phyloP scores from a whole-genome alignment of 2,888 invertebrate genomes.

The Hypsopygia costalis region DNA sequence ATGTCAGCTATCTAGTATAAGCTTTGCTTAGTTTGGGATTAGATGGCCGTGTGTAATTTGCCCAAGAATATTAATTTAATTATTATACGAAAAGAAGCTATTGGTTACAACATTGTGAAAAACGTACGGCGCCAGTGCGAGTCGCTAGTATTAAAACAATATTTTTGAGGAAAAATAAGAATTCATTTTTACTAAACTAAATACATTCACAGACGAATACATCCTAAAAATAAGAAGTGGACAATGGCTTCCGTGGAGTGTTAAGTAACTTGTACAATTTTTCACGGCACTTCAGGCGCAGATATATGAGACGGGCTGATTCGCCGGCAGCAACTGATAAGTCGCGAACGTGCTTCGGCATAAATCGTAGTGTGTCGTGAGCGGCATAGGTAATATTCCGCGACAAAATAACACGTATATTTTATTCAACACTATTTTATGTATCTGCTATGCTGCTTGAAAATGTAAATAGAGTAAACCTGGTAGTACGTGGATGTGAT shows the following conservation, averaged over 20 bases:
- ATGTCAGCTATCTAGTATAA: no score
- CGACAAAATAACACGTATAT: neutral
- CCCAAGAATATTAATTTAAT: no score
- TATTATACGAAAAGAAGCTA: no score
- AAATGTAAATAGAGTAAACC: neutral
- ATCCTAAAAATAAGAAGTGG: neutral
- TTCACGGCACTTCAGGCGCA: slow-evolving; percentile 23
- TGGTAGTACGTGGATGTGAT: neutral
- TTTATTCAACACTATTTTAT: neutral
- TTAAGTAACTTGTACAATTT: slow-evolving; percentile 18
- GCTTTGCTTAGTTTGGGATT: no score
- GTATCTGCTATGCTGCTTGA: neutral
- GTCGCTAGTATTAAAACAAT: no score
- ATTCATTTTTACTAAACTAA: no score
- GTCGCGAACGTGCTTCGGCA: slow-evolving; percentile 51
- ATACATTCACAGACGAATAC: no score
- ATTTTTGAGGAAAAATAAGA: no score
- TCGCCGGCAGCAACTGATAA: slow-evolving; percentile 50
- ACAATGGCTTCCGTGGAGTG: neutral
- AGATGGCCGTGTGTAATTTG: no score
- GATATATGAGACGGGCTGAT: slow-evolving; percentile 34
- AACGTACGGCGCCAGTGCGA: no score
- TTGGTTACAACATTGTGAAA: no score
- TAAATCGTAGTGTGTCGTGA: slow-evolving; percentile 49
- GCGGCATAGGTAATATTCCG: slow-evolving; percentile 36